These are phyloP conservation scores for Lates japonicus DNA, from an alignment of 2,797 vertebrate species.

Conservation along the genomic window DNA sequence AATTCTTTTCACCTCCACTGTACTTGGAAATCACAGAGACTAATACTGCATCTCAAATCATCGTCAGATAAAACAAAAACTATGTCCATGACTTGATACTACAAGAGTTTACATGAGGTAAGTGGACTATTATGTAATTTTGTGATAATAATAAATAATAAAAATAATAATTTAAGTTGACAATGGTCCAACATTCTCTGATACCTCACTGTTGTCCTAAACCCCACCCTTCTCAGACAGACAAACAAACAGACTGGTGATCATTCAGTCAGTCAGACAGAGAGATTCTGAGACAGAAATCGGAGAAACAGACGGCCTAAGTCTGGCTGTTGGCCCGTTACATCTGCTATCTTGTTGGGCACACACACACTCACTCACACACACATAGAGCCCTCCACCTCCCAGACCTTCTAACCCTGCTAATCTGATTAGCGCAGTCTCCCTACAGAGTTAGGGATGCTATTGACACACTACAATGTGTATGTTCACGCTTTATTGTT, in stretches of 20 bases:
- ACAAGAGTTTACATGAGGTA: background rate
- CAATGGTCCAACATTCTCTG: background rate
- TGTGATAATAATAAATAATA: background rate
- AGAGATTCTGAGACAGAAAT: slow-evolving; percentile 60
- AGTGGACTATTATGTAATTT: too few relatives aligned
- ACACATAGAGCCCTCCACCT: slow-evolving; percentile 46
- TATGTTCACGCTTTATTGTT: slow-evolving; percentile 25
- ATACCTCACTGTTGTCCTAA: background rate
- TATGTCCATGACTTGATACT: background rate
- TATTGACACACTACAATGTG: slow-evolving; percentile 39
- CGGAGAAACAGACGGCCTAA: slow-evolving; percentile 75
- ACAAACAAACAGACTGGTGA: slow-evolving; percentile 26
- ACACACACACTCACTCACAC: slow-evolving; percentile 31
- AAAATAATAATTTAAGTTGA: background rate
- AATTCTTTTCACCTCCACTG: background rate
- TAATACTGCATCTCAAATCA: background rate
- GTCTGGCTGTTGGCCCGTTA: slow-evolving; percentile 60
- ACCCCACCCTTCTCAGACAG: background rate
- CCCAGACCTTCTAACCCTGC: slow-evolving; percentile 65
- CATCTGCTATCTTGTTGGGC: slow-evolving; percentile 67
- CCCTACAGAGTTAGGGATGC: slow-evolving; percentile 59
- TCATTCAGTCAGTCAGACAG: slow-evolving; percentile 32
- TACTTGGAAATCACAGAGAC: background rate
- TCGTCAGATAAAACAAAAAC: background rate
- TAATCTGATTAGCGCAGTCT: slow-evolving; percentile 79